Evolutionary conservation across 2,888 invertebrate species (phyloP).

Genomic region (Erebia palarica): DNA sequence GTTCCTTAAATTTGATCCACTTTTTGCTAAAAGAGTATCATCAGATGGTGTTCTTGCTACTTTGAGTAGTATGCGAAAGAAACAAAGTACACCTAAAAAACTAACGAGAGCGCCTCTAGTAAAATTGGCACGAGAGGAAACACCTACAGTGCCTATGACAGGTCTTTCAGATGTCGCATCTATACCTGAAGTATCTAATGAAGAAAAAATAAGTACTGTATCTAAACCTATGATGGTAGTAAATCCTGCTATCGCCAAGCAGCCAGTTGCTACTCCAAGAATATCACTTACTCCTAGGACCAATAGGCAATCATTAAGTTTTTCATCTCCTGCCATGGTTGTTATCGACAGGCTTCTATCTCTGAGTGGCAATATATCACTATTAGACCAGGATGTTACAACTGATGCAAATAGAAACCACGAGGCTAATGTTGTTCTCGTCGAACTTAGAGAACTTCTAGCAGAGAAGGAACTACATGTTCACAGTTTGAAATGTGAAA

Average conservation of each 20-base stretch:
- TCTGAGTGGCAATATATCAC: slow-evolving; percentile 65
- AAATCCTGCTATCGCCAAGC: slow-evolving; percentile 62
- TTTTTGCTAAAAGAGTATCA: slow-evolving; percentile 69
- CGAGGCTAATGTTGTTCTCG: slow-evolving; percentile 66
- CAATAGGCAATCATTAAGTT: slow-evolving; percentile 69
- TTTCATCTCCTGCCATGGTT: slow-evolving; percentile 78
- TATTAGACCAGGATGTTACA: slow-evolving; percentile 54
- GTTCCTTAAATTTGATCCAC: slow-evolving; percentile 75
- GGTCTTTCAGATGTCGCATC: slow-evolving; percentile 50
- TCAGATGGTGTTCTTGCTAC: slow-evolving; percentile 63
- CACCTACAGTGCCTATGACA: not conserved
- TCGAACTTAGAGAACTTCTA: slow-evolving; percentile 77
- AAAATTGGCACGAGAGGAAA: slow-evolving; percentile 44
- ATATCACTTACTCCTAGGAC: slow-evolving; percentile 60
- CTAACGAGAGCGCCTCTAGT: slow-evolving; percentile 40
- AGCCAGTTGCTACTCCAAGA: slow-evolving; percentile 60
- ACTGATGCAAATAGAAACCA: slow-evolving; percentile 51
- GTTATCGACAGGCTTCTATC: slow-evolving; percentile 78
- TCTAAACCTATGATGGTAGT: slow-evolving; percentile 76
- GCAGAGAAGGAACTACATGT: slow-evolving; percentile 80
- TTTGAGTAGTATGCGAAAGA: slow-evolving; percentile 58
- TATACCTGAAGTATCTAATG: slow-evolving; percentile 56
- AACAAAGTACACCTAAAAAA: slow-evolving; percentile 66
- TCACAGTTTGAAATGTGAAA: slow-evolving; percentile 75
- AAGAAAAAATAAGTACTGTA: slow-evolving; percentile 54